Evolutionary conservation across 1,140 invertebrate species (phyloP).

Genomic region (Drosophila varians): DNA sequence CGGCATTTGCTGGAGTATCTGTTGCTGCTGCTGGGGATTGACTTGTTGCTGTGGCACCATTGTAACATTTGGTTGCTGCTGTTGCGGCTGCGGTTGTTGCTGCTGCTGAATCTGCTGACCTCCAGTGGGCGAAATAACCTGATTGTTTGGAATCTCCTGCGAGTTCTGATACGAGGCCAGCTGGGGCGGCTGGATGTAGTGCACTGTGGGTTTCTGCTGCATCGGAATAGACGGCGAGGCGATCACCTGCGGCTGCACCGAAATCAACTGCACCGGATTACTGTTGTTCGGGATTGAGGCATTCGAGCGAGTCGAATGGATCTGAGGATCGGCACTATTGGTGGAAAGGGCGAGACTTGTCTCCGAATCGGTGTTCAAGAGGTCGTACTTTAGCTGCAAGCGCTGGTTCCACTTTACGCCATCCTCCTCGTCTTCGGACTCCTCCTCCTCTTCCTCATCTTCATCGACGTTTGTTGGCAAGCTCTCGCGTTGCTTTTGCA

Average conservation of each 20-base stretch:
- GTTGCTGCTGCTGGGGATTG: slow-evolving; percentile 45
- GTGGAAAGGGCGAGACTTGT: slow-evolving; percentile 62
- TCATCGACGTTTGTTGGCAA: slow-evolving; percentile 83
- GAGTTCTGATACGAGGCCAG: slow-evolving; percentile 68
- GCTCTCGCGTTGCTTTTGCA: slow-evolving; percentile 87
- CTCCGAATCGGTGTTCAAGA: slow-evolving; percentile 68
- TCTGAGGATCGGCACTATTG: slow-evolving; percentile 65
- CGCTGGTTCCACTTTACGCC: slow-evolving; percentile 71
- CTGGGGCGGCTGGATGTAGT: slow-evolving; percentile 72
- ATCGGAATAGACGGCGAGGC: slow-evolving; percentile 56
- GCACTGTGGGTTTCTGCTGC: slow-evolving; percentile 67
- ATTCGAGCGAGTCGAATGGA: slow-evolving; percentile 43
- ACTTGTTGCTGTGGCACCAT: slow-evolving; percentile 32
- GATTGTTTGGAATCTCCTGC: slow-evolving; percentile 58
- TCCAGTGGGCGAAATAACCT: slow-evolving; percentile 65
- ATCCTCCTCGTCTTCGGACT: slow-evolving; percentile 77
- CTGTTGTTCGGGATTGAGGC: slow-evolving; percentile 62
- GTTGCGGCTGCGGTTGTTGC: slow-evolving; percentile 57
- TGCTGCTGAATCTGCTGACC: slow-evolving; percentile 65
- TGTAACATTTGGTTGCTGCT: slow-evolving; percentile 43
- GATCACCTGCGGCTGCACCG: slow-evolving; percentile 66
- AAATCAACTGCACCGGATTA: slow-evolving; percentile 42
- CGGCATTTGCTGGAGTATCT: slow-evolving; percentile 29
- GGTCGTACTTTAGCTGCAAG: slow-evolving; percentile 57
- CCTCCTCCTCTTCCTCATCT: slow-evolving; percentile 79